These are phyloP conservation scores for Choloepus didactylus DNA, from an alignment of 2,797 vertebrate genomes.

Conservation along the genomic window DNA sequence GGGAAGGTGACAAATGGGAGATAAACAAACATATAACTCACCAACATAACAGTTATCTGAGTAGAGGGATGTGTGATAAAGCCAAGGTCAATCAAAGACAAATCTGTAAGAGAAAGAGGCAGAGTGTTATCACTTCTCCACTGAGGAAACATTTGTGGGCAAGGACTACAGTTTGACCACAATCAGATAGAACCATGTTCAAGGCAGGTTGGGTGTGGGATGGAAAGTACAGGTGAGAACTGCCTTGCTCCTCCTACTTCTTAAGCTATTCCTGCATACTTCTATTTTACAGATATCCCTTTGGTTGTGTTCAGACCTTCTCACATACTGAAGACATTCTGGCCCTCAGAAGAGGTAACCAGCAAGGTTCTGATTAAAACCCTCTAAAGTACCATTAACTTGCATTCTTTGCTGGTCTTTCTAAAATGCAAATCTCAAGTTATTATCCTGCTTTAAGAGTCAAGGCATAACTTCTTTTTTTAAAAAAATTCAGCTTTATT, in stretches of 20 bases:
- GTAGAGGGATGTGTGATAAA: background rate
- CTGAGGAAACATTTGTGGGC: background rate
- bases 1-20: background rate
- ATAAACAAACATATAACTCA: conserved; percentile 65
- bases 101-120: conserved; percentile 36
- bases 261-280: background rate
- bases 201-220: accelerated
- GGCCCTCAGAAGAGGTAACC: background rate
- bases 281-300: background rate
- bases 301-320: background rate
- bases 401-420: background rate
- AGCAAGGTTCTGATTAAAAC: background rate
- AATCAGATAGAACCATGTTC: background rate
- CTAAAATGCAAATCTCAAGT: conserved; percentile 19
- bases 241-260: background rate
- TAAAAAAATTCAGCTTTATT: no score
- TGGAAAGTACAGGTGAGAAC: accelerated
- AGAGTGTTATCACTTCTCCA: background rate
- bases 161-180: background rate
- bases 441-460: background rate
- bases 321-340: background rate
- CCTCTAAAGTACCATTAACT: background rate
- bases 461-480: background rate
- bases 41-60: conserved; percentile 17
- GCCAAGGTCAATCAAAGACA: background rate